Evolutionary conservation across 2,888 invertebrate genomes (phyloP), one percentile per base, ranked within the genome.

Genomic region (Troglohyphantes excavatus): DNA sequence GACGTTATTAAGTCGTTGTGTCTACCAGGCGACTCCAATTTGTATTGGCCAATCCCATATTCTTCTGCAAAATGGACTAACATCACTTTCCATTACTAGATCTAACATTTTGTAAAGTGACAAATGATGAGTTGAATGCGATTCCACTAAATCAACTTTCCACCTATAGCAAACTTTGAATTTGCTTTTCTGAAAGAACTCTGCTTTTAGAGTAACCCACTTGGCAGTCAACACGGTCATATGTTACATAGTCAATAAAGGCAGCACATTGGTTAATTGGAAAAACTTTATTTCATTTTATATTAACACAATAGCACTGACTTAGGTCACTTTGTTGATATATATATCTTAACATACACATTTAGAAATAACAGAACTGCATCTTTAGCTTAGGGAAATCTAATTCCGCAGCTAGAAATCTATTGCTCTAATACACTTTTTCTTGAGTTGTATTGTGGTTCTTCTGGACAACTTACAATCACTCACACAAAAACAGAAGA

Each of bases 391-490:
- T 53, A 53, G 63, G 65, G 65, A 90, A 88, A 72, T 83, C 76
- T 84, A 84, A 83, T 59, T 65, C 72, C 76, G 59, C 46, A 68
- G 39, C 67, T 46, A 72, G 61, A 76, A 79, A 90, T 29, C 90
- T 90, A 90, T 90, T 90, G 85, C 85, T 85, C 90, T 85, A 90
- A 75, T 90, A 81, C 85, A 90, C 79, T 85, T 90, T 79, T 78
- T 85, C 46, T 53, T 68, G 46, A 43, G 33, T 72, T 59, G 67
- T 84, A 59, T 46, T 46, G 39, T 70, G 39, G 78, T 70, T 83
- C 65, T 82, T 9, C 59, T 59, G 75, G 61, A 65, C 76, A 84
- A 65, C 33, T 82, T 59, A 59, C 46, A 46, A 27, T 33, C 68
- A 68, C 33, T 9, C 17, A 53, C 5, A 53, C n/a, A n/a, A 5